phyloP scores from a whole-genome alignment of 2,797 vertebrate species.

The Percopsis omiscomaycus region DNA sequence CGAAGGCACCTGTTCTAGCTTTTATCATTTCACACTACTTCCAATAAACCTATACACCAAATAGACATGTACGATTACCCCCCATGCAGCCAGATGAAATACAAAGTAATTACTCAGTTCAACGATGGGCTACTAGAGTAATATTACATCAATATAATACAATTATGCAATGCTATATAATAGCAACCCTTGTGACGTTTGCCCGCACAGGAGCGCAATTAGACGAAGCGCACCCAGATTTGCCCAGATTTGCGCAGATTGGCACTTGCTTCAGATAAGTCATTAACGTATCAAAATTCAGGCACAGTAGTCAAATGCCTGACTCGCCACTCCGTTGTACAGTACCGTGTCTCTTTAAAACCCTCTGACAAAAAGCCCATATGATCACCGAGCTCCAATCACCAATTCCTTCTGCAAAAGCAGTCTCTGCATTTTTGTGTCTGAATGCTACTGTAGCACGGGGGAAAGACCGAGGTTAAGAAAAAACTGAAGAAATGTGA shows the following conservation, averaged over 20 bases:
- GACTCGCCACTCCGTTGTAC: constrained; percentile 53
- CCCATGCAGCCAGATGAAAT: too few species aligned
- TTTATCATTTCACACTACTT: too few species aligned
- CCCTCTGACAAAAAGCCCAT: constrained; percentile 85
- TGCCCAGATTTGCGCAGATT: constrained; percentile 53
- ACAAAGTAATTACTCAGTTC: too few species aligned
- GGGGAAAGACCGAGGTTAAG: constrained; percentile 58
- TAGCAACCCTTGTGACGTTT: constrained; percentile 57
- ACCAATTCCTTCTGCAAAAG: constrained; percentile 81
- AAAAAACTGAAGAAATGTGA: constrained; percentile 78
- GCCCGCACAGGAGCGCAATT: constrained; percentile 30
- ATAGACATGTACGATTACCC: too few species aligned
- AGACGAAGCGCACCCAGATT: constrained; percentile 46
- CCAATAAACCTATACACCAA: too few species aligned
- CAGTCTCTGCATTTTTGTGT: constrained; percentile 83
- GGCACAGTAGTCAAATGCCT: constrained; percentile 16
- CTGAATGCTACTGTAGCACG: constrained; percentile 78
- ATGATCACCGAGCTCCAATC: constrained; percentile 89
- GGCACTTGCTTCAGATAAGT: constrained; percentile 26
- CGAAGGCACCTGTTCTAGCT: too few species aligned
- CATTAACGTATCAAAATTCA: neutral
- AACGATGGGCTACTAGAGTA: too few species aligned
- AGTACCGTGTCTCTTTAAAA: constrained; percentile 86
- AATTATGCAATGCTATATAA: too few species aligned
- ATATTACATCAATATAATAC: too few species aligned